Conservation (phyloP, 1,140 invertebrate species). For the Papilio aristodemus region DNA sequence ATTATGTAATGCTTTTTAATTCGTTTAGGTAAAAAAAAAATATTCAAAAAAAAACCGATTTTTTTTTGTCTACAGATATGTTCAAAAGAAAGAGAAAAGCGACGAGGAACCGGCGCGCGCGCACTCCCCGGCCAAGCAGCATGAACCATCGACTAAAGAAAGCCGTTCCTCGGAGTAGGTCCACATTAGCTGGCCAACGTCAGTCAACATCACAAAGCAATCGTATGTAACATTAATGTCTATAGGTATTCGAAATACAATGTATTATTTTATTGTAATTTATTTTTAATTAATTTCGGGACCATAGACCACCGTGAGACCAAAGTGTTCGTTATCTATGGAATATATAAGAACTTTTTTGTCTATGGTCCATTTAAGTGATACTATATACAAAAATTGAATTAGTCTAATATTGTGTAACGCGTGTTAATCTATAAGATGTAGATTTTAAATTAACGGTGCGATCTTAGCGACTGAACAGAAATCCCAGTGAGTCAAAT, state of each 20-base stretch:
- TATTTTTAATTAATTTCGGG: slow-evolving; percentile 23
- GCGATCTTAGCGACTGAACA: background rate
- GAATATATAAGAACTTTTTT: background rate
- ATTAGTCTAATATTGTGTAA: slow-evolving; percentile 24
- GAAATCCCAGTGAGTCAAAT: background rate
- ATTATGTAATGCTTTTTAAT: background rate
- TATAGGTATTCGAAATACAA: slow-evolving; percentile 1
- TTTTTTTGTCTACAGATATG: slow-evolving; percentile 45
- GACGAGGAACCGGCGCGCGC: slow-evolving; percentile 58
- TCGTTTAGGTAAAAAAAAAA: background rate
- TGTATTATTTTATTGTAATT: slow-evolving; percentile 27
- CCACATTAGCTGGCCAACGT: background rate
- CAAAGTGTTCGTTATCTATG: slow-evolving; percentile 19
- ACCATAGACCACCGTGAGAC: slow-evolving; percentile 21
- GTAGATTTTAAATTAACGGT: background rate
- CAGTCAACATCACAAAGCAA: background rate
- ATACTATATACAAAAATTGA: slow-evolving; percentile 29
- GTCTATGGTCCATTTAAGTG: slow-evolving; percentile 29
- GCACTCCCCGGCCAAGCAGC: slow-evolving; percentile 57
- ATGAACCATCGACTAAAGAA: slow-evolving; percentile 16
- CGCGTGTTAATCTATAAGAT: background rate
- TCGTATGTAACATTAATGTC: slow-evolving; percentile 1
- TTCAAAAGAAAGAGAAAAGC: slow-evolving; percentile 58
- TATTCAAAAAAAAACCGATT: background rate
- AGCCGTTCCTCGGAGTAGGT: background rate